Evolutionary conservation across 2,888 invertebrate genomes (phyloP), one percentile per base, ranked within the genome.

Genomic region (Thyatira batis): DNA sequence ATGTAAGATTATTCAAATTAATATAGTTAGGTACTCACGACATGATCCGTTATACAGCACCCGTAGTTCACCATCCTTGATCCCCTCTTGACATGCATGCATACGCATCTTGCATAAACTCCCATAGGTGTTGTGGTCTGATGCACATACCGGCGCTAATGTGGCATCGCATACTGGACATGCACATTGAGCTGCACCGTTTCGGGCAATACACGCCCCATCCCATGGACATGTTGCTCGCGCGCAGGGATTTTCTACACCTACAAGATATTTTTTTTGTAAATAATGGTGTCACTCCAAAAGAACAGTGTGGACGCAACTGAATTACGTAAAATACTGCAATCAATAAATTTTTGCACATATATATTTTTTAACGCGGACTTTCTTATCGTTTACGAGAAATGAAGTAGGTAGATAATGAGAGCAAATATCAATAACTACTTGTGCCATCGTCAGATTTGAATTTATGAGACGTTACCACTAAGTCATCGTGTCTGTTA

Each of bases 71-170:
- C 94, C 94, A 62, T 95, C 92, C 33, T 94, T 91, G 68, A 95
- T 93, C 57, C 95, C 90, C 17, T 94, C 92, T 61, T 95, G 94
- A 82, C 98, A 98, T 0, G 97, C 96, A 72, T 96, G 95, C 87
- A 95, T 95, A 45, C 95, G 93, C 85, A 97, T 93, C 71, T 95
- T 95, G 82, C 98, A 98, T 75, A 96, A 96, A 78, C 96, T 97
- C 54, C 95, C 93, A 75, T 96, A 96, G 0, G 96, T 96, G 84
- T 95, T 95, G 63, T 95, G 95, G 76, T 96, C 96, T 54, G 95
- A 95, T 13, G 95, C 96, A 72, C 96, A 96, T 30, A 96, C 88
- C 27, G 97, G 94, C 45, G 96, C 95, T 51, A 96, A 94, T 28
- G 94, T 93, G 55, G 95, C 95, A 64, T 96, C 95, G 80, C 97